These are phyloP conservation scores for Trachelus stipa DNA, from an alignment of 2,888 invertebrate species.

Conservation along the genomic window DNA sequence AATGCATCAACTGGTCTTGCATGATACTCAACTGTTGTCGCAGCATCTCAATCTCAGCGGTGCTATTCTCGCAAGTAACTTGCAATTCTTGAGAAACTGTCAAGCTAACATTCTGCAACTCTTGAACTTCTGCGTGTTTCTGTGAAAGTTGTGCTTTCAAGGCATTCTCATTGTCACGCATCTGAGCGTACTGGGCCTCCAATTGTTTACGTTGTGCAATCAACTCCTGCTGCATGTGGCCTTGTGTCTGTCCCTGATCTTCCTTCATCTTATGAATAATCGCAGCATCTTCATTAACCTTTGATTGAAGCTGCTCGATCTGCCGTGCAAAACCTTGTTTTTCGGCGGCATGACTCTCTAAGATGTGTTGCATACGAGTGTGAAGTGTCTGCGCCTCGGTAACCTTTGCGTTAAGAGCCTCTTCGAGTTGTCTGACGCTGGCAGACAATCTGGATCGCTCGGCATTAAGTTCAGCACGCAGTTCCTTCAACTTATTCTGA, in stretches of 20 bases:
- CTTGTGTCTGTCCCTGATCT: slow-evolving; percentile 68
- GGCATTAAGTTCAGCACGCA: slow-evolving; percentile 77
- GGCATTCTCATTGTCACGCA: slow-evolving; percentile 69
- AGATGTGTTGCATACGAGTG: slow-evolving; percentile 73
- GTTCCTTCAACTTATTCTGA: slow-evolving; percentile 82
- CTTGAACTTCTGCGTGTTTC: slow-evolving; percentile 68
- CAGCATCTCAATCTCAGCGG: slow-evolving; percentile 56
- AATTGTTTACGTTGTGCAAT: slow-evolving; percentile 75
- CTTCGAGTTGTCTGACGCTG: slow-evolving; percentile 71
- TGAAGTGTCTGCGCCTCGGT: slow-evolving; percentile 75
- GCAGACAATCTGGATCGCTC: slow-evolving; percentile 74
- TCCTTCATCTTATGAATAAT: slow-evolving; percentile 69
- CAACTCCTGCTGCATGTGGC: slow-evolving; percentile 67
- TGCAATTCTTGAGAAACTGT: slow-evolving; percentile 56
- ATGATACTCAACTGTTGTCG: slow-evolving; percentile 55
- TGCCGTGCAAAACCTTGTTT: slow-evolving; percentile 74
- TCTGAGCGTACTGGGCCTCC: slow-evolving; percentile 74
- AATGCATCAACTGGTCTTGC: slow-evolving; percentile 58
- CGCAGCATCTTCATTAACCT: slow-evolving; percentile 71
- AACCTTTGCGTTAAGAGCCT: slow-evolving; percentile 69
- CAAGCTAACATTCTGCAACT: slow-evolving; percentile 59
- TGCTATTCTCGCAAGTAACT: slow-evolving; percentile 57
- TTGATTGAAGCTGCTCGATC: slow-evolving; percentile 73
- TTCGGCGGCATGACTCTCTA: slow-evolving; percentile 71
- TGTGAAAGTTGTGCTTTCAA: slow-evolving; percentile 63